Evolutionary conservation across 2,797 vertebrate species (phyloP).

Genomic region (Nothura maculosa): DNA sequence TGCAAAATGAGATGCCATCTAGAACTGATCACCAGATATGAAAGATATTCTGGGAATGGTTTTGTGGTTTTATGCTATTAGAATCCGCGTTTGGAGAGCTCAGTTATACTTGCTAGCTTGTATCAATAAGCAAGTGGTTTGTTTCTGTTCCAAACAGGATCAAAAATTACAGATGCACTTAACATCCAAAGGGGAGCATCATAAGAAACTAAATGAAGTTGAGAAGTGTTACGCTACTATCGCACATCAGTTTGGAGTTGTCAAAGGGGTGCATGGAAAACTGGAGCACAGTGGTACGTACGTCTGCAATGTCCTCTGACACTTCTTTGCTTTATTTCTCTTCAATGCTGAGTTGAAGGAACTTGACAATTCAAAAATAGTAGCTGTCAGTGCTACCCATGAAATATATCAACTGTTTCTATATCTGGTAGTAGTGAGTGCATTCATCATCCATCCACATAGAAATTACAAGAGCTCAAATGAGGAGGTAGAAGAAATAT

Average conservation of each 20-base stretch:
- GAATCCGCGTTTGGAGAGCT: not conserved
- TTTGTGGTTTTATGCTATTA: not conserved
- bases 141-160: conserved; percentile 82
- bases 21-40: not conserved
- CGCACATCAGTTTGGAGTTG: conserved; percentile 84
- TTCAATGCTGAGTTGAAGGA: not conserved
- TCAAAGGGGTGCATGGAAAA: conserved; percentile 88
- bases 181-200: conserved; percentile 88
- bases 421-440: not conserved
- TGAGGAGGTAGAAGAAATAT: not conserved
- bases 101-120: not conserved
- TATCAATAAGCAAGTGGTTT: not conserved
- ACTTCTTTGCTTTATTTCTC: not conserved
- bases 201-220: conserved; percentile 90
- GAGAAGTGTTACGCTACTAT: conserved; percentile 85
- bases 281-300: conserved; percentile 91
- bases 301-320: not conserved
- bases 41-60: not conserved
- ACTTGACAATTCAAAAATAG: not conserved
- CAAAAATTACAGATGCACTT: conserved; percentile 89
- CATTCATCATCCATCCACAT: not conserved
- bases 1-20: not conserved
- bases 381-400: not conserved
- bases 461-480: not conserved
- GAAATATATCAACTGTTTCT: not conserved